A percentile compares a stretch with the other conserved stretches of the same genome.
Evolutionary conservation across 1,140 invertebrate species (phyloP).

Genomic region (Brachionus rubens): DNA sequence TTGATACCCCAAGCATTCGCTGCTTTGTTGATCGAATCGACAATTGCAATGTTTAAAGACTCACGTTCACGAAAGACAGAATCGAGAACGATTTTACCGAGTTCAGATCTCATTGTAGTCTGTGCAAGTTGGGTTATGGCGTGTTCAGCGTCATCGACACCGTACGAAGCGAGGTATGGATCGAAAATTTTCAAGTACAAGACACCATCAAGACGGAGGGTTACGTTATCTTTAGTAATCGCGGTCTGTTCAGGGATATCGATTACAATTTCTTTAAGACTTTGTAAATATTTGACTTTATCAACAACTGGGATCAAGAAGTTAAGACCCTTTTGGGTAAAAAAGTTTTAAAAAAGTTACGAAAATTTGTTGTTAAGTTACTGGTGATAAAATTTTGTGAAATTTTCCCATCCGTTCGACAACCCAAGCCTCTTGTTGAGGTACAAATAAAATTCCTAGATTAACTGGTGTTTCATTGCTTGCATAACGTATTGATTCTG

Average conservation of each 20-base stretch:
- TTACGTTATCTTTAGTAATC: slow-evolving; percentile 95
- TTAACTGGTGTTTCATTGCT: slow-evolving; percentile 69
- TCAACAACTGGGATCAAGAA: slow-evolving; percentile 86
- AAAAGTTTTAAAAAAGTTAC: slow-evolving; percentile 49
- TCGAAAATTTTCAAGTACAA: slow-evolving; percentile 89
- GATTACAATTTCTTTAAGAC: slow-evolving; percentile 97
- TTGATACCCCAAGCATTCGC: slow-evolving; percentile 94
- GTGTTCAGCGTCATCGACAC: slow-evolving; percentile 98
- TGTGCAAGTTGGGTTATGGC: slow-evolving; percentile 97
- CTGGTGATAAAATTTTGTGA: slow-evolving; percentile 81
- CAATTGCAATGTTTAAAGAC: slow-evolving; percentile 88
- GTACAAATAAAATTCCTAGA: slow-evolving; percentile 92
- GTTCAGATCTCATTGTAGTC: slow-evolving; percentile 96
- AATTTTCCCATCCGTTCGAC: slow-evolving; percentile 98
- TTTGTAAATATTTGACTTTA: slow-evolving; percentile 93
- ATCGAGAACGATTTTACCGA: slow-evolving; percentile 96
- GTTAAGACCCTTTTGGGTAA: slow-evolving; percentile 84
- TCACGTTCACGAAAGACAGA: slow-evolving; percentile 95
- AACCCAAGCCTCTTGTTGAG: slow-evolving; percentile 98
- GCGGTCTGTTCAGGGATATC: slow-evolving; percentile 98
- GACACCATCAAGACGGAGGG: slow-evolving; percentile 91
- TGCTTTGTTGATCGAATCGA: slow-evolving; percentile 94
- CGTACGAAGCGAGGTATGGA: slow-evolving; percentile 93
- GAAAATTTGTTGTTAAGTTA: slow-evolving; percentile 51
- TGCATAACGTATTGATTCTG: background rate